These are phyloP conservation scores for Hipposideros larvatus DNA, from an alignment of 2,797 vertebrate species.

Conservation along the genomic window DNA sequence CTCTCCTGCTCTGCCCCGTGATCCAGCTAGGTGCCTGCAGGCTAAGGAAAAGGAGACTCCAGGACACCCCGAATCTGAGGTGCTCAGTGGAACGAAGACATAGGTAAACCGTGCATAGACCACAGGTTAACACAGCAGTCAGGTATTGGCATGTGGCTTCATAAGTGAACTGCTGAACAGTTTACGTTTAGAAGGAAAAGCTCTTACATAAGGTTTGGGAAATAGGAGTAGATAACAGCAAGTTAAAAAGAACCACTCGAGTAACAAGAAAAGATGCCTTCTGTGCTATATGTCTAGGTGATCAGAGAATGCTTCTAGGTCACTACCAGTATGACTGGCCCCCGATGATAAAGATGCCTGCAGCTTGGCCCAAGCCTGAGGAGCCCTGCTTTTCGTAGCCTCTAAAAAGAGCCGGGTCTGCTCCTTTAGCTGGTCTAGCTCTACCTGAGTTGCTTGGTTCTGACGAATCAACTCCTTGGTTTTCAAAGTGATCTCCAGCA, in stretches of 20 bases:
- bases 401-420: slow-evolving; percentile 94
- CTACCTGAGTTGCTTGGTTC: slow-evolving; percentile 94
- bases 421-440: slow-evolving; percentile 93
- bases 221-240: slow-evolving; percentile 54
- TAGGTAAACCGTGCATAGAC: background rate
- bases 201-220: slow-evolving; percentile 70
- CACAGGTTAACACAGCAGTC: slow-evolving; percentile 64
- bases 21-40: background rate
- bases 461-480: slow-evolving; percentile 96
- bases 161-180: background rate
- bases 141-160: slow-evolving; percentile 41
- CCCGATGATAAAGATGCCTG: slow-evolving; percentile 90
- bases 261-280: slow-evolving; percentile 42
- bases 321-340: slow-evolving; percentile 72
- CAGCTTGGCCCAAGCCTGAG: slow-evolving; percentile 93
- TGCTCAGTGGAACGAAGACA: background rate
- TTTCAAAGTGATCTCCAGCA: slow-evolving; percentile 96
- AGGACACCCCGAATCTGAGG: background rate
- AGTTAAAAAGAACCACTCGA: slow-evolving; percentile 77
- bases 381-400: slow-evolving; percentile 92
- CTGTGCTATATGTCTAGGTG: slow-evolving; percentile 82
- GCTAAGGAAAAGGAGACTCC: slow-evolving; percentile 22
- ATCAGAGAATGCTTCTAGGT: slow-evolving; percentile 70
- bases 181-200: slow-evolving; percentile 67
- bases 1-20: background rate